A percentile compares a stretch with the other conserved stretches of the same genome.
phyloP scores from a whole-genome alignment of 2,113 vertebrate genomes.

The Pleuronectes platessa region DNA sequence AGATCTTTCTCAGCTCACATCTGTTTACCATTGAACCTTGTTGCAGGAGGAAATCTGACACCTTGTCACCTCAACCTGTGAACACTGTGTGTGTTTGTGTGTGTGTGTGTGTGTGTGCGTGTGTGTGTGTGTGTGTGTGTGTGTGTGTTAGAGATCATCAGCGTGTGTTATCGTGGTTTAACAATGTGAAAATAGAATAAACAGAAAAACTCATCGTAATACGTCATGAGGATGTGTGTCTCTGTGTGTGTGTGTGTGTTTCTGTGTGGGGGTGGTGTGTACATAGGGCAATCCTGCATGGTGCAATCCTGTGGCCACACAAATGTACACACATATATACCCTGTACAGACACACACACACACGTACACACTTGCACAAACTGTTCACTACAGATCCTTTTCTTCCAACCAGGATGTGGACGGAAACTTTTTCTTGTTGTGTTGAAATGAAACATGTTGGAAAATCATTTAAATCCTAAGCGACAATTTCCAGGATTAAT shows the following conservation, averaged over 20 bases:
- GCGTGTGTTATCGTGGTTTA: slow-evolving; percentile 3
- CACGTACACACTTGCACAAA: background rate
- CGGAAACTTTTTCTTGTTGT: too few relatives aligned
- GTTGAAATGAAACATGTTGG: too few relatives aligned
- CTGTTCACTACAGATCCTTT: too few relatives aligned
- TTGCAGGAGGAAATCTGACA: slow-evolving; percentile 55
- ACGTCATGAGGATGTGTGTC: background rate
- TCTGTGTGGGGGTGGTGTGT: background rate
- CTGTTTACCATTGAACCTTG: slow-evolving; percentile 53
- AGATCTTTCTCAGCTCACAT: slow-evolving; percentile 13
- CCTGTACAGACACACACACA: background rate
- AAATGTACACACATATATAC: too few relatives aligned
- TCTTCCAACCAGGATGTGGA: too few relatives aligned
- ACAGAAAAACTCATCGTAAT: slow-evolving; percentile 21
- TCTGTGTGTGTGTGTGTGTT: slow-evolving; percentile 2
- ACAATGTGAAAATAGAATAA: slow-evolving; percentile 25
- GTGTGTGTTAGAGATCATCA: slow-evolving; percentile 18
- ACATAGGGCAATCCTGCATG: too few relatives aligned
- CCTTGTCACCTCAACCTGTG: slow-evolving; percentile 41
- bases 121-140: slow-evolving; percentile 16
- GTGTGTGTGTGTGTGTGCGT: slow-evolving; percentile 24
- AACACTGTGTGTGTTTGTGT: slow-evolving; percentile 15
- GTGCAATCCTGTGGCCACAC: background rate
- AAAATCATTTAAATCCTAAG: too few relatives aligned
- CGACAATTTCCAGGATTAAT: too few relatives aligned